phyloP scores from a whole-genome alignment of 1,140 invertebrate species.

The Drosophila watanabei region DNA sequence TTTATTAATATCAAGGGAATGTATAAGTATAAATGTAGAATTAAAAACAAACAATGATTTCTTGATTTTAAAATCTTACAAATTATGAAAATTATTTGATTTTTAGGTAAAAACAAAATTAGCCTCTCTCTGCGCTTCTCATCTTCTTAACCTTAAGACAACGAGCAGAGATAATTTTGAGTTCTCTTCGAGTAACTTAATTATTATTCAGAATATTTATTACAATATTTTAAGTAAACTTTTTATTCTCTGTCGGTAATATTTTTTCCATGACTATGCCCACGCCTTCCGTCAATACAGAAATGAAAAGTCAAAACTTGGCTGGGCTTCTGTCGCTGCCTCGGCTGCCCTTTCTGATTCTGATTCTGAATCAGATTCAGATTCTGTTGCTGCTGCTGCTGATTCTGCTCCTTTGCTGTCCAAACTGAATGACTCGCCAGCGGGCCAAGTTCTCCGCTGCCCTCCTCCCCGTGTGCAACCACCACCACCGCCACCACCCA shows the following conservation, averaged over 20 bases:
- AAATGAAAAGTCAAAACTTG: slow-evolving; percentile 69
- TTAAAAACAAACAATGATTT: not conserved
- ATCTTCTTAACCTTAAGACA: not conserved
- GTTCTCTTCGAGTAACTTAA: too few relatives aligned
- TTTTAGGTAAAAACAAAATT: too few relatives aligned
- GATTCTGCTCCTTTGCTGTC: slow-evolving; percentile 38
- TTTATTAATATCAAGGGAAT: not conserved
- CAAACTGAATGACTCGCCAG: slow-evolving; percentile 63
- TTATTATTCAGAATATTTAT: too few relatives aligned
- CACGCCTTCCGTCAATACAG: slow-evolving; percentile 38
- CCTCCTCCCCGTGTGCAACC: not conserved
- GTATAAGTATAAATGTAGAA: not conserved
- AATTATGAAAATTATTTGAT: not conserved
- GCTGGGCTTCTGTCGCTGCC: slow-evolving; percentile 20
- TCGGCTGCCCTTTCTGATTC: slow-evolving; percentile 24
- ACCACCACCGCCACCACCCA: slow-evolving; percentile 22
- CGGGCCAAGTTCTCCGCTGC: slow-evolving; percentile 24
- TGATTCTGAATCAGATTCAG: slow-evolving; percentile 5
- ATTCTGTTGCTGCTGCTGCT: slow-evolving; percentile 2
- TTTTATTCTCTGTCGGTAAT: not conserved
- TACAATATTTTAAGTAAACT: not conserved
- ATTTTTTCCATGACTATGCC: slow-evolving; percentile 8
- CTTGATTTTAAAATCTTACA: not conserved
- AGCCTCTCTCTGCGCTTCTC: not conserved
- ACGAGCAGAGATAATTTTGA: not conserved